phyloP scores from a whole-genome alignment of 2,888 invertebrate genomes.

The Neria commutata region DNA sequence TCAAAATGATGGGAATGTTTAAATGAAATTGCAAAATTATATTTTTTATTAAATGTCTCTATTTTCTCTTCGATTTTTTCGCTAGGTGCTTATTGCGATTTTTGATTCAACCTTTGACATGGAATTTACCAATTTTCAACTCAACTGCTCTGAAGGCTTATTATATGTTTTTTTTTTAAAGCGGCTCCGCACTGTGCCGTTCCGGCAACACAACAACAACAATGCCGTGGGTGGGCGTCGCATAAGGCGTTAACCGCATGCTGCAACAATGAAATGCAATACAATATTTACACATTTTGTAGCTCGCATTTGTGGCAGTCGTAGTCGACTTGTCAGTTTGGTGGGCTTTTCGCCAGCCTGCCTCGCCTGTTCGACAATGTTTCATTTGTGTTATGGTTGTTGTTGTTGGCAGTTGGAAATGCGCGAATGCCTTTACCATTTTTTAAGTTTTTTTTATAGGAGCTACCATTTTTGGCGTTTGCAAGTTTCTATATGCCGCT shows the following conservation, averaged over 20 bases:
- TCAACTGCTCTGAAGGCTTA: constrained; percentile 1
- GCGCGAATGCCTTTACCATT: constrained; percentile 40
- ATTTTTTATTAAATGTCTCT: too few species aligned
- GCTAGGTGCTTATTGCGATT: too few species aligned
- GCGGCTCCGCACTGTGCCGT: background rate
- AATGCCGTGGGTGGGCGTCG: constrained; percentile 38
- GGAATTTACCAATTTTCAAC: background rate
- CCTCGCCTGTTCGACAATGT: background rate
- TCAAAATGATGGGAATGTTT: too few species aligned
- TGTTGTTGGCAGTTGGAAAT: constrained; percentile 9
- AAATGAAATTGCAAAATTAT: too few species aligned
- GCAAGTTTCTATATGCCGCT: constrained; percentile 38
- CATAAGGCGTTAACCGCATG: constrained; percentile 25
- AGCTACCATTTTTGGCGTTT: constrained; percentile 53
- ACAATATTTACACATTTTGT: constrained; percentile 10
- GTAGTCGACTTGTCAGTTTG: constrained; percentile 29
- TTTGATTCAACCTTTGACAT: too few species aligned
- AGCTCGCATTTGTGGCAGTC: background rate
- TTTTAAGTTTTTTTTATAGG: constrained; percentile 48
- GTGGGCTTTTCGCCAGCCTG: constrained; percentile 40
- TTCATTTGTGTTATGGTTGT: background rate
- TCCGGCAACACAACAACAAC: background rate
- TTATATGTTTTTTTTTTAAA: background rate
- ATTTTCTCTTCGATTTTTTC: too few species aligned
- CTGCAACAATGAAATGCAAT: constrained; percentile 35